Conservation (phyloP, 2,113 vertebrate genomes). For the Nanger granti region DNA sequence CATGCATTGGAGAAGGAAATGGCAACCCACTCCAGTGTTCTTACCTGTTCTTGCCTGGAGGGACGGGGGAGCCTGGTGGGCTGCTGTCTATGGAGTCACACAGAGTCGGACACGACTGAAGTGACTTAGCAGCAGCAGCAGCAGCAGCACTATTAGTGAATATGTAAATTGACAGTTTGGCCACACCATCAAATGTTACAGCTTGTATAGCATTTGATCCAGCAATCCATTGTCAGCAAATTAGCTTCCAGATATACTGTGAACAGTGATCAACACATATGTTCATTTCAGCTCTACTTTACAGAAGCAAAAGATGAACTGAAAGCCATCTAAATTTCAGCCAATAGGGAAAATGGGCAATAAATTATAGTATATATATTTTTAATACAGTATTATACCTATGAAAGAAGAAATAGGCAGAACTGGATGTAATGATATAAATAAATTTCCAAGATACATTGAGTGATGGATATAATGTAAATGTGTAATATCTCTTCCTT, state of each 20-base stretch:
- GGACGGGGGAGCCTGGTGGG: too few relatives aligned
- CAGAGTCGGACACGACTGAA: too few relatives aligned
- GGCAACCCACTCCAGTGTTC: too few relatives aligned
- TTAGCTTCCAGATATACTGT: background rate
- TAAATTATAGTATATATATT: background rate
- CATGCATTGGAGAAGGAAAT: too few relatives aligned
- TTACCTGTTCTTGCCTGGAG: too few relatives aligned
- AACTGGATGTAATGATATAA: background rate
- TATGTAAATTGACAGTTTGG: background rate
- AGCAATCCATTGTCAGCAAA: background rate
- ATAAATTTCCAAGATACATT: background rate
- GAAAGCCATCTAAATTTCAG: conserved; percentile 5
- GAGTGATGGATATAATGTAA: background rate
- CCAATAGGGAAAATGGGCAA: background rate
- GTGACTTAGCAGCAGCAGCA: too few relatives aligned
- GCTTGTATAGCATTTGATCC: background rate
- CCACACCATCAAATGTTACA: background rate
- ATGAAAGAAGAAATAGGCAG: background rate
- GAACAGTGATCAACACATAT: background rate
- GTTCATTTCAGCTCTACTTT: background rate
- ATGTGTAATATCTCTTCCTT: background rate
- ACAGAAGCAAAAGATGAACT: background rate
- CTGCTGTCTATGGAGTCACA: too few relatives aligned
- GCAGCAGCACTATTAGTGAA: too few relatives aligned
- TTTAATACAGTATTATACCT: background rate